These are phyloP conservation scores for Macrophya alboannulata DNA, from an alignment of 2,888 invertebrate species.

Conservation along the genomic window DNA sequence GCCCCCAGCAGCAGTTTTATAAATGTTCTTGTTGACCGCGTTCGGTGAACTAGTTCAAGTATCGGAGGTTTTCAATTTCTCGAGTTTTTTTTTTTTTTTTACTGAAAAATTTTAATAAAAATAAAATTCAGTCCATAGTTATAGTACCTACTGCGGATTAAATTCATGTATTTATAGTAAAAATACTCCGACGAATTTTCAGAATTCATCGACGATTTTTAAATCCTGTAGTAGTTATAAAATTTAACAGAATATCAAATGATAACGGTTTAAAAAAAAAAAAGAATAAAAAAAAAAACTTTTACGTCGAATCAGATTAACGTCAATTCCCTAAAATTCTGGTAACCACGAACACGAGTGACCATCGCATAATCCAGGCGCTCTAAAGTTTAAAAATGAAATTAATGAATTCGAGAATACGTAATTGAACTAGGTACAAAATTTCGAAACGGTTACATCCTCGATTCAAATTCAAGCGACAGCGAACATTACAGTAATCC, in stretches of 20 bases:
- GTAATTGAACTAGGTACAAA: background rate
- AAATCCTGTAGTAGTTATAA: background rate
- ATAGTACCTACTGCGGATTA: background rate
- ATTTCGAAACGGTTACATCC: background rate
- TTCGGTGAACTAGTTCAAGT: constrained; percentile 16
- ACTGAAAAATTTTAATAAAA: constrained; percentile 1
- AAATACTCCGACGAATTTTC: background rate
- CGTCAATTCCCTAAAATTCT: background rate
- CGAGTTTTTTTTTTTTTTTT: background rate
- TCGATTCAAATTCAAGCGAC: background rate
- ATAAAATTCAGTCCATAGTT: background rate
- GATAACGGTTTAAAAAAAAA: background rate
- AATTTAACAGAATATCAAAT: background rate
- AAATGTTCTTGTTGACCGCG: constrained; percentile 13
- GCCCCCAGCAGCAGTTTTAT: background rate
- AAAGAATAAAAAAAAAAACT: background rate
- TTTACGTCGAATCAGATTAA: background rate
- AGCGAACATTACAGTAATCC: constrained; percentile 16
- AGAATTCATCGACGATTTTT: background rate
- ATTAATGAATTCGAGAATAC: background rate
- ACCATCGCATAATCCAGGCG: background rate
- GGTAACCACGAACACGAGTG: background rate
- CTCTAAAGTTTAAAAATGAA: background rate
- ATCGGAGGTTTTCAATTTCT: background rate
- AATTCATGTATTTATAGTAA: background rate